Percentiles rank a stretch among this genome's conserved stretches.
These are phyloP conservation scores for Metalampra italica DNA, from an alignment of 2,888 invertebrate genomes.

Conservation along the genomic window DNA sequence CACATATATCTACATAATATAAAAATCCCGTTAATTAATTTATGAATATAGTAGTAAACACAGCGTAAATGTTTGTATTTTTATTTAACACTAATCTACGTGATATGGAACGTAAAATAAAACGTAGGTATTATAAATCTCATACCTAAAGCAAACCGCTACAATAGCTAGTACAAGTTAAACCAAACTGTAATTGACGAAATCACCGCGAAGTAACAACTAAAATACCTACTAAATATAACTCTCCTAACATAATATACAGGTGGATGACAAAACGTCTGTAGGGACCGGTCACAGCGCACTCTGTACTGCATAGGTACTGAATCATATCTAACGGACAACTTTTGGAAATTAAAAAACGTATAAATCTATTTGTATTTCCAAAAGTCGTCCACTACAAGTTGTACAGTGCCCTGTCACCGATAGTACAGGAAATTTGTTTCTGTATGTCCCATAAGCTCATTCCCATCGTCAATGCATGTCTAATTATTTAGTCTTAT, in stretches of 20 bases:
- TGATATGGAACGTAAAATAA: conserved; percentile 62
- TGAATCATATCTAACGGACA: too few species aligned
- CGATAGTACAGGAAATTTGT: too few species aligned
- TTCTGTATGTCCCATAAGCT: too few species aligned
- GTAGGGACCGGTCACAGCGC: neutral
- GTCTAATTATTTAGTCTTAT: too few species aligned
- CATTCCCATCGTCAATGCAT: too few species aligned
- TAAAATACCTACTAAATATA: conserved; percentile 24
- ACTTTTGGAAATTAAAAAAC: too few species aligned
- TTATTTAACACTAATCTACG: conserved; percentile 33
- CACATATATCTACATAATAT: conserved; percentile 49
- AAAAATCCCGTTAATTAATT: conserved; percentile 50
- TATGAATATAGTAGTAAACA: conserved; percentile 52
- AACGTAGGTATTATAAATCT: conserved; percentile 32
- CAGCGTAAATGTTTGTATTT: conserved; percentile 50
- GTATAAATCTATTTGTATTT: too few species aligned
- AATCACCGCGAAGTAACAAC: conserved; percentile 52
- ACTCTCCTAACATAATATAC: conserved; percentile 3
- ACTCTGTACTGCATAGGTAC: too few species aligned
- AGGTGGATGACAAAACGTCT: neutral
- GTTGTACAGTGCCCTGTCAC: too few species aligned
- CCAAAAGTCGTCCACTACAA: too few species aligned
- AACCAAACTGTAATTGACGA: conserved; percentile 64
- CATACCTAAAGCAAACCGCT: conserved; percentile 43
- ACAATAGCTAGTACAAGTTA: conserved; percentile 26